Evolutionary conservation across 2,888 invertebrate genomes (phyloP).

Genomic region (Euzetes globulus): DNA sequence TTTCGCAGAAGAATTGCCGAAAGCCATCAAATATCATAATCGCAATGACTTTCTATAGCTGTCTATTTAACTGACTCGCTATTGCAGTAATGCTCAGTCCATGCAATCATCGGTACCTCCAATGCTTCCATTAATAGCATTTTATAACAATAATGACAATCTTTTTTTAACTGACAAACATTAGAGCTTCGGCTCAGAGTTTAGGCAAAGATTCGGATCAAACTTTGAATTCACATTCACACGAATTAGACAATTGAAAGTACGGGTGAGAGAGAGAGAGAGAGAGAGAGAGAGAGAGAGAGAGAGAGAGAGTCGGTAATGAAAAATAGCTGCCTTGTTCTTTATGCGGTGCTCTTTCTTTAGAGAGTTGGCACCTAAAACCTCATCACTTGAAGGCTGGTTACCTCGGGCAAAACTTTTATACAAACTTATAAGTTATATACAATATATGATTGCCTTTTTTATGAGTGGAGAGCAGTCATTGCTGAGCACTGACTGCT

Average conservation of each 20-base stretch:
- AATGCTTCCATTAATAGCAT: constrained; percentile 17
- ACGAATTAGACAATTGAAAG: not conserved
- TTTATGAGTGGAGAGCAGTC: constrained; percentile 1
- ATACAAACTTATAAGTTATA: constrained; percentile 17
- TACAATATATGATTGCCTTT: constrained; percentile 11
- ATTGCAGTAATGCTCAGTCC: not conserved
- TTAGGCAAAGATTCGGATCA: not conserved
- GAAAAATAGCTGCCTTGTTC: not conserved
- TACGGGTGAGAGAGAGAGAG: not conserved
- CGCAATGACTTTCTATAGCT: constrained; percentile 22
- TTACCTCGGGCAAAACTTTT: constrained; percentile 22
- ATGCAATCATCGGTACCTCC: constrained; percentile 6
- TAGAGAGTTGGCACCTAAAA: constrained; percentile 21
- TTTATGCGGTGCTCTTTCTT: not conserved
- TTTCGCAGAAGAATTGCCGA: constrained; percentile 13
- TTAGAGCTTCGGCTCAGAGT: not conserved
- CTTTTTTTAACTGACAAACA: constrained; percentile 1
- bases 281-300: too few relatives aligned
- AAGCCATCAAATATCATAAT: constrained; percentile 28
- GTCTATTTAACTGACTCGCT: constrained; percentile 11
- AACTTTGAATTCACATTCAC: not conserved
- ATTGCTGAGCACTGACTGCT: constrained; percentile 14
- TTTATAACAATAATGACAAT: constrained; percentile 22
- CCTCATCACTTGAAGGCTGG: constrained; percentile 16
- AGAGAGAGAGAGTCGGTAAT: not conserved